Conservation (phyloP, 2,888 invertebrate species). For the Epinotia ramella region DNA sequence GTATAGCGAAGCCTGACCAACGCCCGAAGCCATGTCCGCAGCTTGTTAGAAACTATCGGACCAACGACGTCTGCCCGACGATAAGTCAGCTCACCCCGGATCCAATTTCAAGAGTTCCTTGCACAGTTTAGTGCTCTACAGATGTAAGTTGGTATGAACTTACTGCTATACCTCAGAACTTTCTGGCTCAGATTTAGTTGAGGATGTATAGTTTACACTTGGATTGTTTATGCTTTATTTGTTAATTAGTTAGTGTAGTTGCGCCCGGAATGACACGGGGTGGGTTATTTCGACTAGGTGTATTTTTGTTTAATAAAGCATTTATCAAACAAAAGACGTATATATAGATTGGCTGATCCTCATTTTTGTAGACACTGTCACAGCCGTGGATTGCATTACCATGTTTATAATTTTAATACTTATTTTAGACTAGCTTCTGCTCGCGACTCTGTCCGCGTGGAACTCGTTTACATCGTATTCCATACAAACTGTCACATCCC, state of each 20-base stretch:
- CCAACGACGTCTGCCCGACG: background rate
- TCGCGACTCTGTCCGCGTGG: too few species aligned
- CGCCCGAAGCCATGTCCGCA: background rate
- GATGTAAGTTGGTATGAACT: constrained; percentile 1
- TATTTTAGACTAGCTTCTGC: too few species aligned
- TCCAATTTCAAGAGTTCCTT: constrained; percentile 32
- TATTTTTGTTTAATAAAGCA: too few species aligned
- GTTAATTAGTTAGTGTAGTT: background rate
- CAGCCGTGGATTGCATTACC: too few species aligned
- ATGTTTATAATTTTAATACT: too few species aligned
- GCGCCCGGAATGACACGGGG: too few species aligned
- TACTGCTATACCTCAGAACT: constrained; percentile 5
- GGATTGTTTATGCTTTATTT: background rate
- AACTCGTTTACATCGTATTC: too few species aligned
- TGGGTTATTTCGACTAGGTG: too few species aligned
- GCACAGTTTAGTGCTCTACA: constrained; percentile 21
- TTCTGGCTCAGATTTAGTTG: background rate
- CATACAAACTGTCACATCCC: too few species aligned
- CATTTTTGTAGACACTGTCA: too few species aligned
- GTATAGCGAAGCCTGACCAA: background rate
- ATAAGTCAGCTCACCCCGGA: constrained; percentile 27
- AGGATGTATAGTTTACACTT: background rate
- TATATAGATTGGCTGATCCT: too few species aligned
- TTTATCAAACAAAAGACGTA: too few species aligned
- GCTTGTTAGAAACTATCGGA: constrained; percentile 7